phyloP scores from a whole-genome alignment of 2,797 vertebrate species.

The Chelonia mydas region DNA sequence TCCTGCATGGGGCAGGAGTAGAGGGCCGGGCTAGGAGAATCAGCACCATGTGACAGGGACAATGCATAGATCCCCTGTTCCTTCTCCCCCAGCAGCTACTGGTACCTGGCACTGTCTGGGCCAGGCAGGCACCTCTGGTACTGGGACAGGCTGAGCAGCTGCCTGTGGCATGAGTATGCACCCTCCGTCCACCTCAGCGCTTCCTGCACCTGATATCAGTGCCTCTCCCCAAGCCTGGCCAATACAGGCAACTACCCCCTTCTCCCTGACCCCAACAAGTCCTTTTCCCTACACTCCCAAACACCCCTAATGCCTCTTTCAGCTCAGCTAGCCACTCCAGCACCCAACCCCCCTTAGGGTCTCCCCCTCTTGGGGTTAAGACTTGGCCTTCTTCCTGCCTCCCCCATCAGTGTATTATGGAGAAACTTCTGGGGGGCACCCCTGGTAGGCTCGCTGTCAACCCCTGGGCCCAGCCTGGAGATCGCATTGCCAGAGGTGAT shows the following conservation, averaged over 20 bases:
- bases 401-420: not conserved
- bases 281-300: not conserved
- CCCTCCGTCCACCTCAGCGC: not conserved
- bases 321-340: not conserved
- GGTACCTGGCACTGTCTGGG: not conserved
- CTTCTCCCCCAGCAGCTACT: not conserved
- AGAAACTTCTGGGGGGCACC: not conserved
- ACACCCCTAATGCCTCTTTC: not conserved
- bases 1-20: not conserved
- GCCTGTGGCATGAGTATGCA: not conserved
- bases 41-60: not conserved
- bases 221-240: not conserved
- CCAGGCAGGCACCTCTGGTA: not conserved
- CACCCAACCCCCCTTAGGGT: not conserved
- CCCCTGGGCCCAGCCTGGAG: not conserved
- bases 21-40: not conserved
- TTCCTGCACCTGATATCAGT: not conserved
- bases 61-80: not conserved
- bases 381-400: not conserved
- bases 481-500: not conserved
- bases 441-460: not conserved
- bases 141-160: not conserved
- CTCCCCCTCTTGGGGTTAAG: not conserved
- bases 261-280: not conserved
- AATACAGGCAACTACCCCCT: not conserved